phyloP scores from a whole-genome alignment of 35 echinoderm and acorn worm genomes.

The Apostichopus parvimensis region DNA sequence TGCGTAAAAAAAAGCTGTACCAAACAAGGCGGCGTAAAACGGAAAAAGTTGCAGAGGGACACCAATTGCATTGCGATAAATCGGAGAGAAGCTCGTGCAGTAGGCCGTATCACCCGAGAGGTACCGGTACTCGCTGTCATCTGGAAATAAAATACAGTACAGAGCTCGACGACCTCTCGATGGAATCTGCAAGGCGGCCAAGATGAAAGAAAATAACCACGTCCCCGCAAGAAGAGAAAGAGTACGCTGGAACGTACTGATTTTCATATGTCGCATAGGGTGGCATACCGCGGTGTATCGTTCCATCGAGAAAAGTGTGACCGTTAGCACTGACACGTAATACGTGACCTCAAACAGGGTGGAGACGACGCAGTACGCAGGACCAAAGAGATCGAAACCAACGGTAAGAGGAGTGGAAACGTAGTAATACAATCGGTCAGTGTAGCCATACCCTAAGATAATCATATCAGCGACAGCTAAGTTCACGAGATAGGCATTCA shows the following conservation, averaged over 20 bases:
- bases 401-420: slow-evolving; percentile 46
- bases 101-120: slow-evolving; percentile 30
- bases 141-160: slow-evolving; percentile 35
- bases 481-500: slow-evolving; percentile 73
- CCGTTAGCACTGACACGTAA: slow-evolving; percentile 60
- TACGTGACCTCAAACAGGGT: slow-evolving; percentile 54
- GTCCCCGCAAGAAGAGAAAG: slow-evolving; percentile 36
- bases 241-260: slow-evolving; percentile 31
- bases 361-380: slow-evolving; percentile 47
- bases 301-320: slow-evolving; percentile 74
- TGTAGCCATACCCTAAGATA: slow-evolving; percentile 58
- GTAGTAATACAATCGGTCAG: slow-evolving; percentile 67
- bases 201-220: slow-evolving; percentile 51
- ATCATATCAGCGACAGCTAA: slow-evolving; percentile 76
- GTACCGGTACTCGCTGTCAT: background rate
- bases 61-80: slow-evolving; percentile 19
- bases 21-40: slow-evolving; percentile 64
- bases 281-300: slow-evolving; percentile 75
- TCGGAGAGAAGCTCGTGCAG: slow-evolving; percentile 27
- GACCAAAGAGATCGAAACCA: slow-evolving; percentile 48
- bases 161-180: slow-evolving; percentile 37
- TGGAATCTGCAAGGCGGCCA: slow-evolving; percentile 61
- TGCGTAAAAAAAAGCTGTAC: slow-evolving; percentile 59
- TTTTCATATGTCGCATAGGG: slow-evolving; percentile 58
- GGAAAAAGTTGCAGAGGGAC: slow-evolving; percentile 61